Percentiles rank a stretch among this genome's conserved stretches.
Conservation (phyloP, 2,113 vertebrate species). For the Nymphicus hollandicus region DNA sequence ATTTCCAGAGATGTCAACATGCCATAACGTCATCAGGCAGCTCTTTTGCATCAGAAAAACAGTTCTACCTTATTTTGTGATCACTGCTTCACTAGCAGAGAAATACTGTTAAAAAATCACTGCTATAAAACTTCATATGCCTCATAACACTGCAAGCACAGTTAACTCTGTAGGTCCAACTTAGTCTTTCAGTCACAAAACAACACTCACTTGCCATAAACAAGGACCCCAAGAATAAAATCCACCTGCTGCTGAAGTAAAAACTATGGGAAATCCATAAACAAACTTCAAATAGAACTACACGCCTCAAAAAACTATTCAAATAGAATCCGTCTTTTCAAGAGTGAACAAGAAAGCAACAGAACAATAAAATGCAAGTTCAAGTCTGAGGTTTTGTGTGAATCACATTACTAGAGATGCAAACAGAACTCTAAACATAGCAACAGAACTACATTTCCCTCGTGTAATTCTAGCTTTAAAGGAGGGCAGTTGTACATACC, state of each 20-base stretch:
- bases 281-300: not conserved
- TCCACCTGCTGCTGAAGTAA: not conserved
- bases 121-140: not conserved
- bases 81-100: not conserved
- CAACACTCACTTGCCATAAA: not conserved
- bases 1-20: not conserved
- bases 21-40: not conserved
- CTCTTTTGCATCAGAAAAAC: not conserved
- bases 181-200: not conserved
- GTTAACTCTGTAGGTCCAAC: not conserved
- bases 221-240: not conserved
- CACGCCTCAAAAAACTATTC: not conserved
- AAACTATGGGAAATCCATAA: not conserved
- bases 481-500: conserved; percentile 59
- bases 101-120: not conserved
- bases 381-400: not conserved
- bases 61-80: not conserved
- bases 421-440: not conserved
- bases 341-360: not conserved
- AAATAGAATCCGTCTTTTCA: not conserved
- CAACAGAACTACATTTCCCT: not conserved
- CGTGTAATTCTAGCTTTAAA: not conserved
- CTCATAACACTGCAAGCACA: not conserved
- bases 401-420: not conserved
- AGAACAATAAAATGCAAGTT: not conserved